Conservation (phyloP, 2,888 invertebrate genomes). For the Pycnomerus fuliginosus region DNA sequence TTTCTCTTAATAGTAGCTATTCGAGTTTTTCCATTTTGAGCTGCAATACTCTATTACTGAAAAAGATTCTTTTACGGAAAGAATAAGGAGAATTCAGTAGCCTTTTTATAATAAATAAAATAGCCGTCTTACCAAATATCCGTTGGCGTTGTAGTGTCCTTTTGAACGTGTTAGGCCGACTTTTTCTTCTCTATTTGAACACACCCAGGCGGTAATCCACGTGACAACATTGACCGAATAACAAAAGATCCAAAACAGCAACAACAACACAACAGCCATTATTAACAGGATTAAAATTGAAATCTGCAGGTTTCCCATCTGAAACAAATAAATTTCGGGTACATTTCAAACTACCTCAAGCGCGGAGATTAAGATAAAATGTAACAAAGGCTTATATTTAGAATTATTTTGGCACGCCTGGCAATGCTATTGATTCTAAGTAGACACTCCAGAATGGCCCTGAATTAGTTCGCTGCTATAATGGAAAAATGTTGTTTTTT, state of each 20-base stretch:
- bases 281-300: constrained; percentile 48
- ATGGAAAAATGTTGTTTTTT: too few species aligned
- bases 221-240: constrained; percentile 53
- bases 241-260: constrained; percentile 42
- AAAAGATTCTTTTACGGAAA: too few species aligned
- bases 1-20: too few species aligned
- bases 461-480: too few species aligned
- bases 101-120: too few species aligned
- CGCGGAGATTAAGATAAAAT: too few species aligned
- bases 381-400: neutral
- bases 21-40: too few species aligned
- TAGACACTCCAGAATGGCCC: too few species aligned
- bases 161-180: constrained; percentile 55
- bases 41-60: too few species aligned
- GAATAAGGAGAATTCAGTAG: too few species aligned
- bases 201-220: constrained; percentile 55
- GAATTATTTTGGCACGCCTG: constrained; percentile 2
- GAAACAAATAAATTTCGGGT: constrained; percentile 29
- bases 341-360: too few species aligned
- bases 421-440: too few species aligned
- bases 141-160: constrained; percentile 65
- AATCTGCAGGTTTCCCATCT: constrained; percentile 51
- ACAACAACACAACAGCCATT: constrained; percentile 48
- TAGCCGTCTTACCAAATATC: constrained; percentile 67
- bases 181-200: constrained; percentile 58